Evolutionary conservation across 2,888 invertebrate species (phyloP).

Genomic region (Leptura quadrifasciata): DNA sequence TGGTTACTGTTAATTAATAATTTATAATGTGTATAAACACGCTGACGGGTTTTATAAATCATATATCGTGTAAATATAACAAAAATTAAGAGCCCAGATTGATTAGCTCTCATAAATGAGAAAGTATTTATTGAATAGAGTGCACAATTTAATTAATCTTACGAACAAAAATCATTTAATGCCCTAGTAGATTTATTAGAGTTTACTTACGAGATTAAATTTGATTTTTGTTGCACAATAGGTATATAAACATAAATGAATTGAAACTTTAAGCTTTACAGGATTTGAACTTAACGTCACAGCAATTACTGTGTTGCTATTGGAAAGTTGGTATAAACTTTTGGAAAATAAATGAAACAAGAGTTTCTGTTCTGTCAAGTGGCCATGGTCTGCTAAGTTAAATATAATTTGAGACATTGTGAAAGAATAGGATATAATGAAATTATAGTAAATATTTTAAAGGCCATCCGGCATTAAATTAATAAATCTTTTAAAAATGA

Average conservation of each 20-base stretch:
- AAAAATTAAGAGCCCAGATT: no score
- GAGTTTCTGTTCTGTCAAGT: background rate
- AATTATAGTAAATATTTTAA: no score
- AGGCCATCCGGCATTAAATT: no score
- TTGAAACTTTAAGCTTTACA: background rate
- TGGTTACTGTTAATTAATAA: constrained; percentile 6
- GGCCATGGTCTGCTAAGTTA: background rate
- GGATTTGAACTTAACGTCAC: background rate
- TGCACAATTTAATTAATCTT: background rate
- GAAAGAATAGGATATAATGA: background rate
- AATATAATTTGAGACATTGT: background rate
- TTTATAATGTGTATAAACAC: background rate
- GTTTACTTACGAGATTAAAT: constrained; percentile 1
- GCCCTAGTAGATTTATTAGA: background rate
- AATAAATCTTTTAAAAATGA: no score
- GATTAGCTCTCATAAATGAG: no score
- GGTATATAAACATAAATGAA: background rate
- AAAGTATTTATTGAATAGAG: no score
- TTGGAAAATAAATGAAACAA: background rate
- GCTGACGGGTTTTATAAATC: background rate
- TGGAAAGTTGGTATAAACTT: background rate
- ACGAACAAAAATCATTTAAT: background rate
- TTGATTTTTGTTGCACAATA: background rate
- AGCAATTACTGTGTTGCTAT: background rate
- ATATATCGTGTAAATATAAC: background rate